These are phyloP conservation scores for Xestobium rufovillosum DNA, from an alignment of 2,888 invertebrate genomes.

Conservation along the genomic window DNA sequence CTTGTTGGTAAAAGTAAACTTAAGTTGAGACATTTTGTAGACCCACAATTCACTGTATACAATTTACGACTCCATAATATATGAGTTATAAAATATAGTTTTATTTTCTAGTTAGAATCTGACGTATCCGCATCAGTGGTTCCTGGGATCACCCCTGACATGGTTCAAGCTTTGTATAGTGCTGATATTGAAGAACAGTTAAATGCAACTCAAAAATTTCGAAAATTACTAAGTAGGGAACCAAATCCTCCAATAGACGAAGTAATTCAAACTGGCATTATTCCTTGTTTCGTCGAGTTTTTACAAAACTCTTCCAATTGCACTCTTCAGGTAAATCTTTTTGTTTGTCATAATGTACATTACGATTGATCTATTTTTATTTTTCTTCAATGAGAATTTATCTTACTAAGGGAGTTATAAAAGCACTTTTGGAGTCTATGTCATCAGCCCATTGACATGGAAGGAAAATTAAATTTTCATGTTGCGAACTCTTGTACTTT, in stretches of 20 bases:
- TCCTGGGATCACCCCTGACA: conserved; percentile 62
- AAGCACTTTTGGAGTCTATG: too few relatives aligned
- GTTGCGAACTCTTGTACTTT: too few relatives aligned
- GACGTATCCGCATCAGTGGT: conserved; percentile 39
- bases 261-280: conserved; percentile 89
- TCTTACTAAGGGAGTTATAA: too few relatives aligned
- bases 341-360: too few relatives aligned
- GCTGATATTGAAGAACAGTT: conserved; percentile 71
- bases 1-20: too few relatives aligned
- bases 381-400: too few relatives aligned
- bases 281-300: conserved; percentile 90
- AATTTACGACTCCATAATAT: conserved; percentile 4
- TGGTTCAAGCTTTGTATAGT: conserved; percentile 79
- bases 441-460: too few relatives aligned
- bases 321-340: conserved; percentile 68
- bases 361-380: too few relatives aligned
- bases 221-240: conserved; percentile 87
- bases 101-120: conserved; percentile 32
- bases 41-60: too few relatives aligned
- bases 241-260: conserved; percentile 97
- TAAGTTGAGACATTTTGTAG: too few relatives aligned
- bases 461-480: too few relatives aligned
- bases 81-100: conserved; percentile 2
- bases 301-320: conserved; percentile 73
- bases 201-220: conserved; percentile 83